A percentile compares a stretch with the other conserved stretches of the same genome.
Evolutionary conservation across 2,113 vertebrate genomes (phyloP).

Genomic region (Dasyornis broadbenti): DNA sequence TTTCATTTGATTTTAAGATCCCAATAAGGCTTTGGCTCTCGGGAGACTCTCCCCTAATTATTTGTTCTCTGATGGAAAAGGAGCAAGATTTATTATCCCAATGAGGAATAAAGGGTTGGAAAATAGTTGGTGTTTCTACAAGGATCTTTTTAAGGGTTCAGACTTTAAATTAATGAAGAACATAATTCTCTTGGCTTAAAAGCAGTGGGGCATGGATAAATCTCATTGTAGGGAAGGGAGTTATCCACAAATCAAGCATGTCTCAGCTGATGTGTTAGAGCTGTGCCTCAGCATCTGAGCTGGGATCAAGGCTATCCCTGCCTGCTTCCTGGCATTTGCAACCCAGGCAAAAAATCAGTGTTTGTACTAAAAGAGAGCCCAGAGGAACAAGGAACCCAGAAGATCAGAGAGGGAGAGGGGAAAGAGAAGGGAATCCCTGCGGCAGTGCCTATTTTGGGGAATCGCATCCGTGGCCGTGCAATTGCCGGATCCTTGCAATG

Average conservation of each 20-base stretch:
- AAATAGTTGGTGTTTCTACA: not conserved
- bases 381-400: not conserved
- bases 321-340: not conserved
- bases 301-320: not conserved
- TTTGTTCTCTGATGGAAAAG: not conserved
- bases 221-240: not conserved
- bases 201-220: not conserved
- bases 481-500: not conserved
- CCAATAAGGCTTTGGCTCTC: not conserved
- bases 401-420: not conserved
- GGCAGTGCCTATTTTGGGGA: not conserved
- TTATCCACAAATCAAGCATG: not conserved
- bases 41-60: not conserved
- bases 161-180: not conserved
- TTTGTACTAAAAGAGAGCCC: not conserved
- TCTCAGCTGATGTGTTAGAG: not conserved
- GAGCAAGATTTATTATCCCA: not conserved
- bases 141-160: not conserved
- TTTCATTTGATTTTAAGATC: not conserved
- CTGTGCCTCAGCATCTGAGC: not conserved
- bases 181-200: not conserved
- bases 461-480: rapidly evolving
- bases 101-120: not conserved
- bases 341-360: not conserved
- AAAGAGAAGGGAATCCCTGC: not conserved